phyloP scores from a whole-genome alignment of 2,113 vertebrate species.

The Eptesicus fuscus region DNA sequence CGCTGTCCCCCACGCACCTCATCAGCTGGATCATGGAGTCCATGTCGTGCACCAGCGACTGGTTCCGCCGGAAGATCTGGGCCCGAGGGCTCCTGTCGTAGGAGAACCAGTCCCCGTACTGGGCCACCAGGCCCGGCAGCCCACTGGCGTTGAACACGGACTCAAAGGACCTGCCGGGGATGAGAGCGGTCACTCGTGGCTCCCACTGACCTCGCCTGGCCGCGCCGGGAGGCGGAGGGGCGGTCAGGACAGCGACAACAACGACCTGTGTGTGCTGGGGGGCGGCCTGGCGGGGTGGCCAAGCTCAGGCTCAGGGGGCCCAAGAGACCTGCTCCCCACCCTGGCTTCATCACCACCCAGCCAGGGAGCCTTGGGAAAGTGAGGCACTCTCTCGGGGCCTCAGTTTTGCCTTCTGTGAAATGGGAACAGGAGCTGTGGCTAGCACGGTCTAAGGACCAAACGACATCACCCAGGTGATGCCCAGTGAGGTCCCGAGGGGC shows the following conservation, averaged over 20 bases:
- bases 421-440: not conserved
- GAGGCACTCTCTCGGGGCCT: not conserved
- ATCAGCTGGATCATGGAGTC: conserved; percentile 93
- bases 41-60: conserved; percentile 87
- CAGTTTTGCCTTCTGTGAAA: not conserved
- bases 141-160: conserved; percentile 92
- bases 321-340: not conserved
- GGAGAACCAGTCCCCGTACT: conserved; percentile 94
- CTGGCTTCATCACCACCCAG: not conserved
- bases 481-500: not conserved
- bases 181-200: not conserved
- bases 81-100: conserved; percentile 89
- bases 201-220: not conserved
- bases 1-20: conserved; percentile 81
- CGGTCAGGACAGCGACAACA: accelerated
- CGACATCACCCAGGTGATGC: too few relatives aligned
- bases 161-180: conserved; percentile 85
- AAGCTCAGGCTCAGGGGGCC: not conserved
- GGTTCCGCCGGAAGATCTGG: conserved; percentile 93
- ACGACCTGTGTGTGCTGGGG: not conserved
- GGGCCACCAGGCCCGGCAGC: conserved; percentile 85
- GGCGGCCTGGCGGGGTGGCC: not conserved
- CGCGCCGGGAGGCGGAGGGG: accelerated
- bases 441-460: accelerated
- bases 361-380: not conserved